Percentiles rank a stretch among this genome's conserved stretches.
phyloP scores from a whole-genome alignment of 2,888 invertebrate genomes.

The Apamea monoglypha region DNA sequence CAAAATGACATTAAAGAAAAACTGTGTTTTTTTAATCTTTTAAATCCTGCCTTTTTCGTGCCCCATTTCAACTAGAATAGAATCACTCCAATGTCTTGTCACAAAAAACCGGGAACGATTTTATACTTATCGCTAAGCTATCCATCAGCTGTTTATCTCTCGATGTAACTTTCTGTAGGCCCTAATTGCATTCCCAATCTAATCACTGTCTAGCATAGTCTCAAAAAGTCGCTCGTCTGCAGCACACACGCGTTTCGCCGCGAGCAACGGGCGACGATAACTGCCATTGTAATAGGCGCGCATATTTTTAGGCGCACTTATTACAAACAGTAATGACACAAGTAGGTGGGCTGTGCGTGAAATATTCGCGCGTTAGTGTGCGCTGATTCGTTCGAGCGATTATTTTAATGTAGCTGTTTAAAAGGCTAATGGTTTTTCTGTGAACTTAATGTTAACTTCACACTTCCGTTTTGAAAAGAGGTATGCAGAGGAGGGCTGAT shows the following conservation, averaged over 20 bases:
- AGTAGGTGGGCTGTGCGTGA: constrained; percentile 51
- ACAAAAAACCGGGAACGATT: background rate
- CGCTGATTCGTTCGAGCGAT: constrained; percentile 40
- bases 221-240: constrained; percentile 55
- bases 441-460: constrained; percentile 18
- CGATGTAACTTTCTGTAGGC: background rate
- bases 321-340: constrained; percentile 68
- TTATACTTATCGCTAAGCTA: background rate
- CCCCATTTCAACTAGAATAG: background rate
- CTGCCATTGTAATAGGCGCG: constrained; percentile 77
- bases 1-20: background rate
- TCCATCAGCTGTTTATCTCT: background rate
- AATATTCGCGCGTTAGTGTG: constrained; percentile 51
- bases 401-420: constrained; percentile 54
- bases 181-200: background rate
- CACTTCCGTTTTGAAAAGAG: background rate
- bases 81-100: background rate
- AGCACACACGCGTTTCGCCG: constrained; percentile 64
- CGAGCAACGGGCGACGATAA: constrained; percentile 73
- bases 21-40: background rate
- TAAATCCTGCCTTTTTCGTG: background rate
- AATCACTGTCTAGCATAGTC: background rate
- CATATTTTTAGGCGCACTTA: constrained; percentile 74
- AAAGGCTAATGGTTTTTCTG: constrained; percentile 43
- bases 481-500: background rate